Evolutionary conservation across 2,888 invertebrate species (phyloP), one percentile per base, ranked within the genome.

Genomic region (Hirtodrosophila duncani): DNA sequence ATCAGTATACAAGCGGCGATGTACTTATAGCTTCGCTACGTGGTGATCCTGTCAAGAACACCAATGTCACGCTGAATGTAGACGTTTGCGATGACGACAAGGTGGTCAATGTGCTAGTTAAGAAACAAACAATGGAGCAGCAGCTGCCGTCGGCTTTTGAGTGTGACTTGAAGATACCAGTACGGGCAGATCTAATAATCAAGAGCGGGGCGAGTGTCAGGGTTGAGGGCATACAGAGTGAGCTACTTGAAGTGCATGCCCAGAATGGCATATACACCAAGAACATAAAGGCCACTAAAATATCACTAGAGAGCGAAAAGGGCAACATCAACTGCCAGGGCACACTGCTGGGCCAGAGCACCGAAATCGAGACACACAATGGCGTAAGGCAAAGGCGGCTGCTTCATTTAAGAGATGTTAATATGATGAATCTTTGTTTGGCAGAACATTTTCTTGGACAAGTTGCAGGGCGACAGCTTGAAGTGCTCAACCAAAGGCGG

Each of bases 391-490:
- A 9, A 1, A 1, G 1, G 9, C 26, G 11, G n/a, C n/a, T n/a
- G n/a, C n/a, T n/a, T n/a, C n/a, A n/a, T n/a, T n/a, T n/a, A n/a
- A n/a, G n/a, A n/a, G n/a, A n/a, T n/a, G n/a, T n/a, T n/a, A n/a
- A n/a, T n/a, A n/a, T n/a, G n/a, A n/a, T n/a, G n/a, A n/a, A n/a
- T n/a, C n/a, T 9, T 3, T 3, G 1, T n/a, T 44, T 46, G 29
- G 9, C 45, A 86, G 85, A 71, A 71, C 30, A 82, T 86, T 26
- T 39, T 45, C 3, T 29, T 87, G 33, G 83, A 85, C 21, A 86
- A 87, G 49, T 49, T 85, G 1, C 84, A 84, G 36, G 86, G 86
- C 3, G 83, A 85, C 49, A 50, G 55, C 36, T 46, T 87, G 1
- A 67, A 48, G 1, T 85, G 85, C 30, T 74, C 67, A 18, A 83